Conservation (phyloP, 2,888 invertebrate genomes). For the Nysson spinosus region DNA sequence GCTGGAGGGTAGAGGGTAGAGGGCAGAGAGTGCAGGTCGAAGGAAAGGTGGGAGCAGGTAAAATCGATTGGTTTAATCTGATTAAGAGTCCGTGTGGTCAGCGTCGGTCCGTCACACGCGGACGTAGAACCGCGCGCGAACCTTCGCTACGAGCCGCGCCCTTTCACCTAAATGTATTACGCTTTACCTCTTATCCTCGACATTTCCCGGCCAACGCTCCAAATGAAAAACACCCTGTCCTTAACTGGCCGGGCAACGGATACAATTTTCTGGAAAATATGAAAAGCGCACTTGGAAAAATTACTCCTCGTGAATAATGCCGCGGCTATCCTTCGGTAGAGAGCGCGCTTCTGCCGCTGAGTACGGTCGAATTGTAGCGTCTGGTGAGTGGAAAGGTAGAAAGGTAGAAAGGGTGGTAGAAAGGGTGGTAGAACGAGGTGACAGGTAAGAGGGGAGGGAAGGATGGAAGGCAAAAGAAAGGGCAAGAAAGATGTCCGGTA, state of each 20-base stretch:
- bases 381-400: not conserved
- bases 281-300: no score
- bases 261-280: no score
- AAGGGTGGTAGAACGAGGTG: slow-evolving; percentile 2
- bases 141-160: slow-evolving; percentile 15
- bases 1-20: not conserved
- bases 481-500: slow-evolving; percentile 6
- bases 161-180: no score
- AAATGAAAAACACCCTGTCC: no score
- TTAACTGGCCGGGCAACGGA: no score
- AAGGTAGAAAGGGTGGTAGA: not conserved
- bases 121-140: slow-evolving; percentile 40
- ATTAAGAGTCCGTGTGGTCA: slow-evolving; percentile 61
- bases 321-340: no score
- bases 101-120: slow-evolving; percentile 31
- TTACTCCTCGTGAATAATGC: no score
- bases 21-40: not conserved
- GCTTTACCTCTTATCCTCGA: no score
- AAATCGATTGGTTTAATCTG: slow-evolving; percentile 66
- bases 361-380: not conserved
- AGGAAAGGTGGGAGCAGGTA: slow-evolving; percentile 18
- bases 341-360: no score
- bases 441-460: not conserved
- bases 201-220: no score
- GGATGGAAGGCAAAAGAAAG: not conserved